Evolutionary conservation across 2,888 invertebrate species (phyloP).

Genomic region (Chironomus tentans): DNA sequence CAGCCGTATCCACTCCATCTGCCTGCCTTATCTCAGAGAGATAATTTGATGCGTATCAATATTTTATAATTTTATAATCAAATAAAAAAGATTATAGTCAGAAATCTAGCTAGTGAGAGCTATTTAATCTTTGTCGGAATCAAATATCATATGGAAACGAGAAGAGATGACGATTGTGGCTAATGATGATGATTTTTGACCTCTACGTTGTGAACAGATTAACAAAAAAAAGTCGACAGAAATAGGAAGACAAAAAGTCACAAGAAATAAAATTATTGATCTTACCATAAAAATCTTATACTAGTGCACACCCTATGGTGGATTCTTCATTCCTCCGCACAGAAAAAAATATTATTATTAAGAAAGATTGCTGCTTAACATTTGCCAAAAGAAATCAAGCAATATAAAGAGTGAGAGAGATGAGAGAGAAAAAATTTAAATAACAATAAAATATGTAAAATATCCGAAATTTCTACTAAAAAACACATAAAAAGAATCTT

Average conservation of each 20-base stretch:
- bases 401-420: neutral
- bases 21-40: no score
- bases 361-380: no score
- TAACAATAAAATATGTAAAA: constrained; percentile 20
- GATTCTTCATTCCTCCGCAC: neutral
- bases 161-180: neutral
- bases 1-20: no score
- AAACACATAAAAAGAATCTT: constrained; percentile 11
- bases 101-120: neutral
- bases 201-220: neutral
- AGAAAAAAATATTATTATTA: neutral
- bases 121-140: neutral
- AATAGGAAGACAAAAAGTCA: neutral
- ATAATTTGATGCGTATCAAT: neutral
- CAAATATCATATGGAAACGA: neutral
- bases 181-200: neutral
- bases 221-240: neutral
- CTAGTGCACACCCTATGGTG: neutral
- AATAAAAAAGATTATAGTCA: neutral
- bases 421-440: constrained; percentile 1
- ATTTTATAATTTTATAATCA: neutral
- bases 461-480: neutral
- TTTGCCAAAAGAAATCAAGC: no score
- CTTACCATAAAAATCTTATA: neutral
- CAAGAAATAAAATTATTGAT: neutral